These are phyloP conservation scores for Platynereis dumerilii DNA, from an alignment of 2,888 invertebrate species.

Conservation along the genomic window DNA sequence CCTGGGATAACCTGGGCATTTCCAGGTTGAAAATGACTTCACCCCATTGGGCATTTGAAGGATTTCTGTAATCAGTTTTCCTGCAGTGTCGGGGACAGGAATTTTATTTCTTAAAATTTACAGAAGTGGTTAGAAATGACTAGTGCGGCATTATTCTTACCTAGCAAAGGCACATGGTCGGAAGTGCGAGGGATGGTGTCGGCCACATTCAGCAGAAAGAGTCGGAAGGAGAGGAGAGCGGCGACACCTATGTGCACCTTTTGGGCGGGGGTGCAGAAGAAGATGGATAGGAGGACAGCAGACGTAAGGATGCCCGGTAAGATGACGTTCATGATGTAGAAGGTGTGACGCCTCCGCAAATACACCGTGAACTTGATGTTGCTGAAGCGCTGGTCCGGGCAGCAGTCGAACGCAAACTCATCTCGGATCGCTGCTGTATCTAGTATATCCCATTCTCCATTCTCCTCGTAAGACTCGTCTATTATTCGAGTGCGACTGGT, in stretches of 20 bases:
- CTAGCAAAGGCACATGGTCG: slow-evolving; percentile 41
- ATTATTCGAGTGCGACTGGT: slow-evolving; percentile 27
- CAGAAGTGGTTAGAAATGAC: no score
- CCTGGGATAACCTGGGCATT: no score
- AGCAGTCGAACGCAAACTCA: slow-evolving; percentile 41
- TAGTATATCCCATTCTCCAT: slow-evolving; percentile 40
- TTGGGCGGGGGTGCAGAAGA: slow-evolving; percentile 42
- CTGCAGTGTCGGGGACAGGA: no score
- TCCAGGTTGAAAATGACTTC: no score
- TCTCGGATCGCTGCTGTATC: slow-evolving; percentile 31
- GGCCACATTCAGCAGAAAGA: slow-evolving; percentile 42
- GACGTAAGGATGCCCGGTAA: slow-evolving; percentile 42
- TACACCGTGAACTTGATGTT: slow-evolving; percentile 37
- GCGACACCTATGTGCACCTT: slow-evolving; percentile 42
- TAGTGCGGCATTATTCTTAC: no score
- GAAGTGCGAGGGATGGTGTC: slow-evolving; percentile 42
- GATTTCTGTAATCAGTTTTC: no score
- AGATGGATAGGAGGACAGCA: slow-evolving; percentile 40
- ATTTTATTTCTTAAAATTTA: no score
- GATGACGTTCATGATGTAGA: slow-evolving; percentile 44
- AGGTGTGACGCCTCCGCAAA: slow-evolving; percentile 39
- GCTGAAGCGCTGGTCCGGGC: slow-evolving; percentile 36
- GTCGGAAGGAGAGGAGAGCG: slow-evolving; percentile 39
- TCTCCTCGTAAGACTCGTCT: slow-evolving; percentile 39
- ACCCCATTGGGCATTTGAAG: no score